Percentiles rank a stretch among this genome's conserved stretches.
These are phyloP conservation scores for Caenorhabditis wallacei DNA, from an alignment of 2,888 invertebrate species.

Conservation along the genomic window DNA sequence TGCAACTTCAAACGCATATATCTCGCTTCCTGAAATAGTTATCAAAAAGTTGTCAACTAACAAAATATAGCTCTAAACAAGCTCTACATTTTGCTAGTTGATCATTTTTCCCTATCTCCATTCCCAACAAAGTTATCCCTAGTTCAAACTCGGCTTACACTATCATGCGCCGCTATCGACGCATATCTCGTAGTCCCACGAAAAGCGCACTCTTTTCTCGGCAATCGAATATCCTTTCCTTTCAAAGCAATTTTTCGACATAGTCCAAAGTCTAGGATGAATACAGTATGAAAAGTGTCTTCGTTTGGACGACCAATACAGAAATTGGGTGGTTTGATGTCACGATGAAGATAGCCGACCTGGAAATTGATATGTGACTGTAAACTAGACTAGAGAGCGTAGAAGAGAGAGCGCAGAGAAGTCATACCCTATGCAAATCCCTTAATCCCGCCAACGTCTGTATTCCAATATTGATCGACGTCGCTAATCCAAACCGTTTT, in stretches of 20 bases:
- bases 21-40: no score
- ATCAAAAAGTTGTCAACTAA: no score
- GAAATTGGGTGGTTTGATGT: conserved; percentile 73
- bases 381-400: background rate
- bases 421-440: conserved; percentile 67
- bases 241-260: conserved; percentile 56
- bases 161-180: conserved; percentile 55
- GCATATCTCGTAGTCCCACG: conserved; percentile 72
- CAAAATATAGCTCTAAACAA: no score
- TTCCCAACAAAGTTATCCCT: background rate
- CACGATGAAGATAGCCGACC: conserved; percentile 66
- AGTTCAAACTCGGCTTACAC: conserved; percentile 20
- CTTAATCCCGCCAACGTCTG: conserved; percentile 69
- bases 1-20: no score
- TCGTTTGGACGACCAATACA: conserved; percentile 67
- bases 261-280: conserved; percentile 68
- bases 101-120: no score
- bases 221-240: conserved; percentile 62
- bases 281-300: conserved; percentile 57
- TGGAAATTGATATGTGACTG: background rate
- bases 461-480: conserved; percentile 63
- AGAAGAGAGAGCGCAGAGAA: no score
- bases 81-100: no score
- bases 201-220: conserved; percentile 59
- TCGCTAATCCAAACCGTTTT: conserved; percentile 55